Evolutionary conservation across 2,888 invertebrate species (phyloP).

Genomic region (Drosophila pullipes): DNA sequence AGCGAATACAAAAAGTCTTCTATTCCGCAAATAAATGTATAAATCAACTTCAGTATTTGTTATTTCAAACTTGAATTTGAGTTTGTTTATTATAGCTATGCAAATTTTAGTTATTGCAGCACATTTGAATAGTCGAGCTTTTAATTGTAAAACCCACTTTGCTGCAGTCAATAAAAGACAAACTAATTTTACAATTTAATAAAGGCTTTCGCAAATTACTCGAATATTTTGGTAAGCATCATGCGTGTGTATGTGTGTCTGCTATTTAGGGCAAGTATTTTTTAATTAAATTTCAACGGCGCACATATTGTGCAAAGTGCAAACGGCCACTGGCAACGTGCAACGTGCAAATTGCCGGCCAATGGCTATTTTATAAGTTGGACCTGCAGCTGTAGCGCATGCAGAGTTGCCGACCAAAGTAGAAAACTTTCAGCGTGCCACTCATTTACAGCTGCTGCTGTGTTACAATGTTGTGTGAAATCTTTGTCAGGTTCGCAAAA

Average conservation of each 20-base stretch:
- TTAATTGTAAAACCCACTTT: neutral
- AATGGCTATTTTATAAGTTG: constrained; percentile 4
- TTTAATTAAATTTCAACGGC: constrained; percentile 73
- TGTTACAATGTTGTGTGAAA: constrained; percentile 37
- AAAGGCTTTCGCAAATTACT: constrained; percentile 65
- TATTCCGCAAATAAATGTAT: neutral
- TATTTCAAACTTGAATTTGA: neutral
- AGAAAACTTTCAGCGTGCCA: constrained; percentile 1
- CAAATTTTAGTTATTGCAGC: neutral
- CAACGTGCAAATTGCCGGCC: constrained; percentile 31
- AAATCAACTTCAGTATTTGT: neutral
- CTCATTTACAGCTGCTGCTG: constrained; percentile 20
- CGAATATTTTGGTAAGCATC: constrained; percentile 54
- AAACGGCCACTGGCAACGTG: constrained; percentile 12
- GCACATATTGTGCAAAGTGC: constrained; percentile 36
- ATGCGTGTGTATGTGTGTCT: constrained; percentile 11
- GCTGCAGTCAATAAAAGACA: constrained; percentile 24
- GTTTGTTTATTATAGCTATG: neutral
- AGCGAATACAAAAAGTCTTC: neutral
- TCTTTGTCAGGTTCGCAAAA: constrained; percentile 30
- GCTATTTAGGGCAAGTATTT: constrained; percentile 74
- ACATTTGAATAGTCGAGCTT: neutral
- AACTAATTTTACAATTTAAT: constrained; percentile 77
- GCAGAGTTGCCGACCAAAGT: constrained; percentile 9
- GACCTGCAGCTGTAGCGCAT: constrained; percentile 1